phyloP scores from a whole-genome alignment of 2,797 vertebrate species.

The Anguilla anguilla region DNA sequence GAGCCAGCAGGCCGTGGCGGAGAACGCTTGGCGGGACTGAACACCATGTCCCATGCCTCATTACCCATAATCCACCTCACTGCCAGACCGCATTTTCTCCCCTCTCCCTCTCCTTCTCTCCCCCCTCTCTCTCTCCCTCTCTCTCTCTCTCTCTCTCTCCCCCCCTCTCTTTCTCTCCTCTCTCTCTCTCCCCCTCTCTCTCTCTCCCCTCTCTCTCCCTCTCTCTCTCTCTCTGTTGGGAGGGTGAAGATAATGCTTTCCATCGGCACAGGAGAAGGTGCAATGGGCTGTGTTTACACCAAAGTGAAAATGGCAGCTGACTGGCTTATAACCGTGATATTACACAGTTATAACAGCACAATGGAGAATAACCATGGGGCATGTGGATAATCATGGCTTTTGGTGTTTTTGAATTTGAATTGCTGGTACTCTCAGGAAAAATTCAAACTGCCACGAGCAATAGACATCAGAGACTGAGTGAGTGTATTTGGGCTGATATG shows the following conservation, averaged over 20 bases:
- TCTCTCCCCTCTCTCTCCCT: constrained; percentile 12
- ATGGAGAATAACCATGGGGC: background rate
- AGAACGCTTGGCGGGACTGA: constrained; percentile 5
- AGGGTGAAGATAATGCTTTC: constrained; percentile 14
- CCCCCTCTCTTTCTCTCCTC: background rate
- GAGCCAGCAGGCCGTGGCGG: background rate
- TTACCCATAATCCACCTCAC: constrained; percentile 37
- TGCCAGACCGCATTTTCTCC: background rate
- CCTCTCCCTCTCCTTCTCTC: no score
- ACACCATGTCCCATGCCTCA: constrained; percentile 20
- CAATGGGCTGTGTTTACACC: constrained; percentile 3
- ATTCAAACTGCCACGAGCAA: background rate
- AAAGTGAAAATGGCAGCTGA: background rate
- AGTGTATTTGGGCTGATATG: background rate
- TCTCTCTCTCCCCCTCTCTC: background rate
- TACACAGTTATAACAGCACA: background rate
- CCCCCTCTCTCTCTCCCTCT: background rate
- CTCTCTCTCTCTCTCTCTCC: background rate
- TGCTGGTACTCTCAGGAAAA: background rate
- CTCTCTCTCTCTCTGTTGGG: background rate
- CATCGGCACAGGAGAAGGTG: constrained; percentile 21
- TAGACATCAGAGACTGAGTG: background rate
- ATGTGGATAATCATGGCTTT: background rate
- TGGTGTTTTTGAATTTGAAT: background rate
- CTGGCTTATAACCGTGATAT: background rate